phyloP scores from a whole-genome alignment of 1,140 invertebrate species.

The Oryzaephilus surinamensis region DNA sequence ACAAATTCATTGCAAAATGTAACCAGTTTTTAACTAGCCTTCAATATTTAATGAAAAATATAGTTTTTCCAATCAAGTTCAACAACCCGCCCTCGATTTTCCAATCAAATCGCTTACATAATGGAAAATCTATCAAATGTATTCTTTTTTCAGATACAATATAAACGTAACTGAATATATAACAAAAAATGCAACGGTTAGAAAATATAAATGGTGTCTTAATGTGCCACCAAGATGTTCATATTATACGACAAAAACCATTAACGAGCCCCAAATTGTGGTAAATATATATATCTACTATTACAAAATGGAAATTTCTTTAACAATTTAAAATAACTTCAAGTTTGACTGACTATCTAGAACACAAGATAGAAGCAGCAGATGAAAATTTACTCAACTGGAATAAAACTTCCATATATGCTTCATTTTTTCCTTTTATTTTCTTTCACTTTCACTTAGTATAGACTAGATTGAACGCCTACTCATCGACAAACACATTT shows the following conservation, averaged over 20 bases:
- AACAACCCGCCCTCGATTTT: too few relatives aligned
- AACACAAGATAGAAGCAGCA: slow-evolving; percentile 3
- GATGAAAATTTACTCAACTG: too few relatives aligned
- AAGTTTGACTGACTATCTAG: slow-evolving; percentile 2
- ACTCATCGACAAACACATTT: slow-evolving; percentile 1
- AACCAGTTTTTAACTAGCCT: too few relatives aligned
- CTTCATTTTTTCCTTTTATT: slow-evolving; percentile 6
- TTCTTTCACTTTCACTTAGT: slow-evolving; percentile 17
- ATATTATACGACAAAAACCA: slow-evolving; percentile 43
- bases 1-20: neutral
- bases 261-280: slow-evolving; percentile 17
- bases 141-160: slow-evolving; percentile 42
- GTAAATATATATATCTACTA: slow-evolving; percentile 18
- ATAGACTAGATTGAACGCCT: slow-evolving; percentile 6
- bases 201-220: slow-evolving; percentile 57
- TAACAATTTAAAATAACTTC: neutral
- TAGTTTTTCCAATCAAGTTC: too few relatives aligned
- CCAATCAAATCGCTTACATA: neutral
- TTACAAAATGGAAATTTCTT: neutral
- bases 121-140: neutral
- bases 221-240: slow-evolving; percentile 56
- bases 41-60: too few relatives aligned
- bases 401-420: too few relatives aligned
- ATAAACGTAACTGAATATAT: slow-evolving; percentile 46
- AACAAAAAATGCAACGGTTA: slow-evolving; percentile 48